phyloP scores from a whole-genome alignment of 2,888 invertebrate genomes.

The Hymenopus coronatus region DNA sequence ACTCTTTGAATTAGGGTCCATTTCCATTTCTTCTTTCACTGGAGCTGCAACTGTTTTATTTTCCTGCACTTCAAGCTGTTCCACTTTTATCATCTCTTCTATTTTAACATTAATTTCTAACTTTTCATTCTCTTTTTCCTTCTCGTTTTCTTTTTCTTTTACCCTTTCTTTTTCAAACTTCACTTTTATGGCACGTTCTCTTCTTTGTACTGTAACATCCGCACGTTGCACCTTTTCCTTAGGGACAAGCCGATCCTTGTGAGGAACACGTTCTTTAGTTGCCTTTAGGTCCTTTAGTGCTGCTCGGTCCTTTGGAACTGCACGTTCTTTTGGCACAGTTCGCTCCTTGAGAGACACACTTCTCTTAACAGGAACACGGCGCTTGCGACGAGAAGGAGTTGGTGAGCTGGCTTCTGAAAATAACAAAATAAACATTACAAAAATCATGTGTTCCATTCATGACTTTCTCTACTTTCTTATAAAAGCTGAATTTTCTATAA shows the following conservation, averaged over 20 bases:
- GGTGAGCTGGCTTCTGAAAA: not conserved
- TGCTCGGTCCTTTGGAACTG: not conserved
- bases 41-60: not conserved
- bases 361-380: constrained; percentile 31
- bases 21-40: not conserved
- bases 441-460: not conserved
- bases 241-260: constrained; percentile 14
- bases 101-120: not conserved
- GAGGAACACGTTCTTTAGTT: constrained; percentile 14
- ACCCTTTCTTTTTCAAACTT: not conserved
- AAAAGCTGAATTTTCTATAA: too few relatives aligned
- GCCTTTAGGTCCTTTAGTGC: not conserved
- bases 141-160: constrained; percentile 13
- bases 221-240: constrained; percentile 1
- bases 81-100: not conserved
- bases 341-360: constrained; percentile 15
- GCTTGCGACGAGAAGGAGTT: constrained; percentile 29
- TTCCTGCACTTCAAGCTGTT: not conserved
- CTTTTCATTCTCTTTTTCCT: constrained; percentile 21
- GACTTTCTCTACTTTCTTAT: too few relatives aligned
- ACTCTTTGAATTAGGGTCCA: not conserved
- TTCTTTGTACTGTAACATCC: not conserved
- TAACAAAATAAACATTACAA: not conserved
- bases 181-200: constrained; percentile 5
- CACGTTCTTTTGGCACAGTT: not conserved